Base-by-base conservation (phyloP, 2,797 vertebrate genomes). In the Crypturellus tataupa region DNA sequence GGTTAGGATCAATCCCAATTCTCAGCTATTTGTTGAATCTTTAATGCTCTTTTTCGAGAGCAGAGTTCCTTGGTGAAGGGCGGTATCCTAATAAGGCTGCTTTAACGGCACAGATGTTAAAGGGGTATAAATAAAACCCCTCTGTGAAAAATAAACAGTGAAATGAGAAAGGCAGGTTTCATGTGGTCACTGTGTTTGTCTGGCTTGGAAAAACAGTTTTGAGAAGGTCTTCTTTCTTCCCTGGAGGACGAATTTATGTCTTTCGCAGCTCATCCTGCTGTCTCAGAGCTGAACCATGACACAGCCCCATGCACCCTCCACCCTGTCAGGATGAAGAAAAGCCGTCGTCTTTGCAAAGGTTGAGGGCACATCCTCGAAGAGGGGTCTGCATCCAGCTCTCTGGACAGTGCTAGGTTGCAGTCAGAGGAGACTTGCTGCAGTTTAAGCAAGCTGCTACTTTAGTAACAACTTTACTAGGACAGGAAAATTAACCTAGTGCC, bases 1-100 rank as follows among this genome's bases (percentile, higher is more conserved):
- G 96, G 96, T 93, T 96, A 96, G 94, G 96, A 97, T 96, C 95
- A 94, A 90, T 96, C 95, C 96, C 95, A 95, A 93, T 93, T 96
- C 96, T 96, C 96, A 68, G 97, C 95, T 96, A 93, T 97, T 97
- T 94, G 96, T 93, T 96, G 93, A 87, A 94, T 96, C 96, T 95
- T 96, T 96, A 97, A 96, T 96, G 94, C 55, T 91, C 91, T 94
- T 96, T 94, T 93, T 94, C 21, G 13, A 95, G 90, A 91, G 94
- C 90, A 96, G 77, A 93, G 86, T 93, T 96, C 81, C 63, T 96
- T 95, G 85, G 94, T 95, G 95, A 94, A 96, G 88, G 90, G 86
- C 82, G 92, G 89, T 67, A 94, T 95, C 95, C 93, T 96, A 97
- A 96, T 93, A 93, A 95, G 96, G 72, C 89, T 93, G 80, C 58